Conservation (phyloP, 1,140 invertebrate species). For the Ooceraea biroi region DNA sequence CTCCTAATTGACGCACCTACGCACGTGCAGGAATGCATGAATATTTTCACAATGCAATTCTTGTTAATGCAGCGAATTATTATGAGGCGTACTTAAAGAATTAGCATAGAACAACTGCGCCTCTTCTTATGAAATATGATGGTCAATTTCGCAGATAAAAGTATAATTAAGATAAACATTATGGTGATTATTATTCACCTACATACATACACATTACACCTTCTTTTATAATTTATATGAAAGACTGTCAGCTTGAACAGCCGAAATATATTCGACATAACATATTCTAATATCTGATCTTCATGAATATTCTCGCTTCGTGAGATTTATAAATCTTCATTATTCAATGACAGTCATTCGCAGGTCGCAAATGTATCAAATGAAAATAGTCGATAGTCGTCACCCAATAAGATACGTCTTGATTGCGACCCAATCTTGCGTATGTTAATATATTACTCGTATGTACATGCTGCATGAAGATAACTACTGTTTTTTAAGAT, state of each 20-base stretch:
- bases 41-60: conserved; percentile 76
- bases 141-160: neutral
- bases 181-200: neutral
- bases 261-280: too few relatives aligned
- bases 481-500: neutral
- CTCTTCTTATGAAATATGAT: conserved; percentile 10
- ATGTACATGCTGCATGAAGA: neutral
- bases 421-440: too few relatives aligned
- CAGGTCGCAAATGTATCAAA: too few relatives aligned
- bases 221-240: too few relatives aligned
- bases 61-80: conserved; percentile 72
- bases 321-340: too few relatives aligned
- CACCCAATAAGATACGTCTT: too few relatives aligned
- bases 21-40: conserved; percentile 77
- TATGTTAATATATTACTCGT: too few relatives aligned
- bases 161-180: neutral
- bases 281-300: neutral
- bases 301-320: too few relatives aligned
- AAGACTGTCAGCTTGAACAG: too few relatives aligned
- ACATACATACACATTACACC: too few relatives aligned
- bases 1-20: conserved; percentile 25
- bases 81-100: conserved; percentile 55
- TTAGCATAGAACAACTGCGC: conserved; percentile 46
- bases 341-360: too few relatives aligned
- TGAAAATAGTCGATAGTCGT: too few relatives aligned